Evolutionary conservation across 1,140 invertebrate species (phyloP), one percentile per base, ranked within the genome.

Genomic region (Schlechtendalia chinensis): DNA sequence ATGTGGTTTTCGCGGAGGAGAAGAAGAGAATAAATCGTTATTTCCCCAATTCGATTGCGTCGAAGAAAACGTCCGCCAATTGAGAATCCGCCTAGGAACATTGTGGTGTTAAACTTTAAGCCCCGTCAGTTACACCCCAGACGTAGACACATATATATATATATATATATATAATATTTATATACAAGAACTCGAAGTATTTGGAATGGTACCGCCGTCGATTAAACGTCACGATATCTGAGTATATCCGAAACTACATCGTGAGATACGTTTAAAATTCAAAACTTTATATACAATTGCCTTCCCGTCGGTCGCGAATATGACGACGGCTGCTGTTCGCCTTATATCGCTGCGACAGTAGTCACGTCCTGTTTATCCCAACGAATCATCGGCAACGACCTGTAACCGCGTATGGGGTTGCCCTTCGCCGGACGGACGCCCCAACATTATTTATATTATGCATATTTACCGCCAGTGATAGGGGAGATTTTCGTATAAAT

Each of bases 41-140:
- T 39, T 39, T 39, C 3, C 1, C 12, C n/a, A 10, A n/a, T 8
- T 22, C 29, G 83, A 82, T 85, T 16, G 11, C 16, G 6, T 24
- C 22, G 83, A 82, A 84, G 12, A 11, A 17, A 50, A 47, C 17
- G 2, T 67, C 63, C 1, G 10, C 10, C 0, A 4, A 14, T 32
- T 11, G 0, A 2, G 3, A 32, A 63, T 11, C 10, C 32, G 32
- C 8, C 32, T 39, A 39, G 32, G 27, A 54, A 54, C 50, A 27
- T 72, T 27, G 4, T 29, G 4, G 29, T n/a, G 69, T 54, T n/a
- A 54, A 72, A 54, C 69, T 29, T 72, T 29, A 11, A 72, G 27
- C 17, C 50, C 50, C 53, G 69, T 72, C 69, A 72, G 47, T 72
- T n/a, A 32, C 50, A 32, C 50, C 22, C 16, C n/a, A n/a, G n/a